Evolutionary conservation across 2,797 vertebrate species (phyloP), one percentile per base, ranked within the genome.

Genomic region (Schizopygopsis pylzovi): DNA sequence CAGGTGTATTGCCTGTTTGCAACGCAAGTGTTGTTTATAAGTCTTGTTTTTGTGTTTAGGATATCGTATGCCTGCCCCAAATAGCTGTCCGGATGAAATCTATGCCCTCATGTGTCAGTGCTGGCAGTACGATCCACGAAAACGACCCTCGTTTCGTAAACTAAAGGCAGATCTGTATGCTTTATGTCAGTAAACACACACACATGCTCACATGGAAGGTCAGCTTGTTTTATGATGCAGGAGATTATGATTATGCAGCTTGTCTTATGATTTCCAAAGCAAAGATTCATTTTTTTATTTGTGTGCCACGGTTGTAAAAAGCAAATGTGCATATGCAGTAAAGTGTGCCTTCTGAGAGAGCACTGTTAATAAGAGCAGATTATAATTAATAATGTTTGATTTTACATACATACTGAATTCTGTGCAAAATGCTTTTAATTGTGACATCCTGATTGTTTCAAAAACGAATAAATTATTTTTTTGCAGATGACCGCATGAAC

Each of bases 81-180:
- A 93, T 0, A 90, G 90, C 83, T 99, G 98, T 86, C 98, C 98
- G 0, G 88, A 94, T 0, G 97, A 97, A 3, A 93, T 98, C 81
- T 96, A 96, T 89, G 91, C 89, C 70, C 93, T 99, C 71, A 99
- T 99, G 98, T 93, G 87, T 89, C 94, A 90, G 54, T 99, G 98
- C 93, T 99, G 98, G 98, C 95, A 97, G 90, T 96, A 97, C 0
- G 95, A 98, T 0, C 93, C 97, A 1, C 89, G 25, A 85, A 94
- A 95, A 41, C 94, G 98, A n/a, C 97, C 98, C 1, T 93, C 90
- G 56, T 99, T 99, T 89, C 91, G 89, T 87, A 83, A 89, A 88
- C 91, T 99, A 22, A 93, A 91, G 82, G 91, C 93, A 82, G 96
- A 98, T 11, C 96, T 99, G 73, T 81, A 77, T 22, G 41, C 75